Evolutionary conservation across 2,113 vertebrate species (phyloP).

Genomic region (Psophia crepitans): DNA sequence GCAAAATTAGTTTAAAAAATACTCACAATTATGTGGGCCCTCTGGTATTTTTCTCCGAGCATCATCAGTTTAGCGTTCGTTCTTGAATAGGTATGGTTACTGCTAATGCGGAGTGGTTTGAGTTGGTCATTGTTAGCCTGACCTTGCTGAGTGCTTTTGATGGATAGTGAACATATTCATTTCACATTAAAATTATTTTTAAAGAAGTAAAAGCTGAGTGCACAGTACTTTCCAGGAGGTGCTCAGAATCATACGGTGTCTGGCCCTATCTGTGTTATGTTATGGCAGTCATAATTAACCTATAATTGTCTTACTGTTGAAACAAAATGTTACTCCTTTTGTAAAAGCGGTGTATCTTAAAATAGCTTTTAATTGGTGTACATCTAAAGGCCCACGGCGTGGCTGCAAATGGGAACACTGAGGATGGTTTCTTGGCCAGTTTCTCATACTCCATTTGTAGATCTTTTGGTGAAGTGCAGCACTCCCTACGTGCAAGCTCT

Average conservation of each 20-base stretch:
- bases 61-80: neutral
- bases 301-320: conserved; percentile 46
- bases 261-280: conserved; percentile 20
- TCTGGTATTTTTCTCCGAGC: conserved; percentile 14
- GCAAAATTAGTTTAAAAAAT: conserved; percentile 17
- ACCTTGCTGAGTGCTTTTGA: neutral
- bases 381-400: neutral
- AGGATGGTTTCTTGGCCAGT: neutral
- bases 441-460: neutral
- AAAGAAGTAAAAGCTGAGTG: neutral
- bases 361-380: conserved; percentile 35
- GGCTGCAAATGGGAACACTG: neutral
- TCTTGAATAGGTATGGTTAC: conserved; percentile 1
- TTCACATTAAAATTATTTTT: conserved; percentile 12
- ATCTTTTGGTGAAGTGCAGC: neutral
- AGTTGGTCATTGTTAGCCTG: conserved; percentile 25
- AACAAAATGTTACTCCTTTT: conserved; percentile 33
- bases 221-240: conserved; percentile 13
- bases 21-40: conserved; percentile 52
- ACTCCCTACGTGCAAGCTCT: neutral
- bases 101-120: neutral
- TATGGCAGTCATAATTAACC: conserved; percentile 38
- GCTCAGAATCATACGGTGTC: neutral
- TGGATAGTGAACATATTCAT: neutral
- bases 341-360: conserved; percentile 22